Percentiles rank a stretch among this genome's conserved stretches.
Conservation (phyloP, 2,797 vertebrate genomes). For the Xyrichtys novacula region DNA sequence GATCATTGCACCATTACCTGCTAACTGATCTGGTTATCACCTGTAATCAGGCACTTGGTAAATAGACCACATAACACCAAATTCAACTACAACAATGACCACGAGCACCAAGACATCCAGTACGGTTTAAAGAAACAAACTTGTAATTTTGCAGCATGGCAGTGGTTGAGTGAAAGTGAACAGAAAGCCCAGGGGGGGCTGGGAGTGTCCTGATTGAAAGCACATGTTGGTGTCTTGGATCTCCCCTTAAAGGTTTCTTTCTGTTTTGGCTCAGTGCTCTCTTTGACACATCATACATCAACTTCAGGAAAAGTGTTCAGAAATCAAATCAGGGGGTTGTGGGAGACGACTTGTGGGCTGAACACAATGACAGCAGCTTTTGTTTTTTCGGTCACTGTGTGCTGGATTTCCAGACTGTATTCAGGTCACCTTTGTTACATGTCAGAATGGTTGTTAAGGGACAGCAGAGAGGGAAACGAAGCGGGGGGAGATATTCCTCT, state of each 20-base stretch:
- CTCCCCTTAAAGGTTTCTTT: slow-evolving; percentile 51
- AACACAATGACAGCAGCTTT: slow-evolving; percentile 34
- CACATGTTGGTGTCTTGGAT: slow-evolving; percentile 71
- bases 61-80: slow-evolving; percentile 6
- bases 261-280: slow-evolving; percentile 57
- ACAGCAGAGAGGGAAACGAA: background rate
- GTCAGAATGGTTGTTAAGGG: slow-evolving; percentile 1
- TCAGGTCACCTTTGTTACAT: slow-evolving; percentile 11
- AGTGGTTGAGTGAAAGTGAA: slow-evolving; percentile 53
- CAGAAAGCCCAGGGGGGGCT: slow-evolving; percentile 59
- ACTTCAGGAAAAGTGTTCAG: slow-evolving; percentile 25
- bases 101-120: slow-evolving; percentile 27
- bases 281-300: slow-evolving; percentile 70
- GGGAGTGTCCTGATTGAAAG: slow-evolving; percentile 76
- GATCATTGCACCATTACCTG: slow-evolving; percentile 32
- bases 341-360: slow-evolving; percentile 15
- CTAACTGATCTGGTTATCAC: slow-evolving; percentile 36
- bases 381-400: slow-evolving; percentile 29
- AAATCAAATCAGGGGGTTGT: slow-evolving; percentile 25
- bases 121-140: background rate
- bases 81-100: slow-evolving; percentile 27
- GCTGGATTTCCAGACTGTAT: slow-evolving; percentile 22
- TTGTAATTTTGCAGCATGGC: slow-evolving; percentile 32
- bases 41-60: slow-evolving; percentile 19
- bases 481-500: background rate